Evolutionary conservation across 2,113 vertebrate species (phyloP).

Genomic region (Passer montanus): DNA sequence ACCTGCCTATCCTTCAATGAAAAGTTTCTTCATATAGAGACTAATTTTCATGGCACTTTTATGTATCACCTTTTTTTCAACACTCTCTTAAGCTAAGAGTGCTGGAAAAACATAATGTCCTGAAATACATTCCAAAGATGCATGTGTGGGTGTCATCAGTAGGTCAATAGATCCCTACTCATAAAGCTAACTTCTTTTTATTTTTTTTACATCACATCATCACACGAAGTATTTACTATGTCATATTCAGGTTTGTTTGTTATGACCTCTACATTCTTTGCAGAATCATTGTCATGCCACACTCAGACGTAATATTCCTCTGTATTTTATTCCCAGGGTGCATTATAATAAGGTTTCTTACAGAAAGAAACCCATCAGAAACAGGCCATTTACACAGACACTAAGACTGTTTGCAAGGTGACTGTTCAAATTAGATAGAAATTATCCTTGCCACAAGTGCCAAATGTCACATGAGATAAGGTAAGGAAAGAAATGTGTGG

Average conservation of each 20-base stretch:
- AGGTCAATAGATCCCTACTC: not conserved
- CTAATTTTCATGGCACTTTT: not conserved
- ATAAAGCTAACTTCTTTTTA: not conserved
- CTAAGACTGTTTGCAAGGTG: not conserved
- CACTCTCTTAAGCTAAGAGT: not conserved
- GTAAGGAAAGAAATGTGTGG: not conserved
- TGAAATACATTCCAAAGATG: not conserved
- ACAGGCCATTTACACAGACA: not conserved
- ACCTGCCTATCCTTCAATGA: not conserved
- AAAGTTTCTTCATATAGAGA: not conserved
- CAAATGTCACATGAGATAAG: not conserved
- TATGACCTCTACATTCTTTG: not conserved
- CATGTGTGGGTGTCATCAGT: rapidly evolving
- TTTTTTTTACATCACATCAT: not conserved
- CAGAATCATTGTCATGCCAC: not conserved
- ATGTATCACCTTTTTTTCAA: not conserved
- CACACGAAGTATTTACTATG: not conserved
- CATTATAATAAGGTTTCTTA: not conserved
- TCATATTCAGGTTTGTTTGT: not conserved
- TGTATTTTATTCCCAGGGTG: not conserved
- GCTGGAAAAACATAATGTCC: not conserved
- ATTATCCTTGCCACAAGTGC: not conserved
- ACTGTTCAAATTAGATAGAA: not conserved
- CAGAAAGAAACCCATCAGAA: not conserved
- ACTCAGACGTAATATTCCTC: not conserved